Conservation (phyloP, 2,797 vertebrate genomes). For the Neostethus bicornis region DNA sequence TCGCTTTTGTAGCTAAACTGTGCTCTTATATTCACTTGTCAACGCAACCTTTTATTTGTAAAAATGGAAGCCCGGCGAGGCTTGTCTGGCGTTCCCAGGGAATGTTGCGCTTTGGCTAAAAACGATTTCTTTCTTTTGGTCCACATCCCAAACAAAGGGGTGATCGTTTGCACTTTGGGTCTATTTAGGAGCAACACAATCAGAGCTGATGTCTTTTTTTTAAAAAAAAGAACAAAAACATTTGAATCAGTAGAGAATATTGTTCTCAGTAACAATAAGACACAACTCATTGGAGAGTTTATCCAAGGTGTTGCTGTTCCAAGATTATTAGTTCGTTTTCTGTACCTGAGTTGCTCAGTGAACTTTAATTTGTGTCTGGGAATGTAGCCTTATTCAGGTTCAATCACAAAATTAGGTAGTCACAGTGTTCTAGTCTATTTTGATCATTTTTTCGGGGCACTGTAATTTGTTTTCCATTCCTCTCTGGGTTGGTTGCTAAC, state of each 20-base stretch:
- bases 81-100: background rate
- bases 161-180: constrained; percentile 19
- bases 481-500: constrained; percentile 54
- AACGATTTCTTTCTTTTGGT: background rate
- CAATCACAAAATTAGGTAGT: constrained; percentile 72
- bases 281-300: constrained; percentile 65
- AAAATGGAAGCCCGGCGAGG: constrained; percentile 1
- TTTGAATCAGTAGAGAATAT: constrained; percentile 25
- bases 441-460: constrained; percentile 71
- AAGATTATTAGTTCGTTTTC: constrained; percentile 52
- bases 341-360: constrained; percentile 36
- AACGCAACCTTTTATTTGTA: constrained; percentile 1
- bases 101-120: background rate
- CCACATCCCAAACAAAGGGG: constrained; percentile 20
- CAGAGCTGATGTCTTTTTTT: constrained; percentile 28
- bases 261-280: constrained; percentile 54
- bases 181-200: constrained; percentile 20
- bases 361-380: constrained; percentile 72
- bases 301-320: constrained; percentile 62
- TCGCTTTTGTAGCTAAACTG: constrained; percentile 25
- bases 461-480: constrained; percentile 77
- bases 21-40: constrained; percentile 17
- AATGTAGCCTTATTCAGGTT: constrained; percentile 72
- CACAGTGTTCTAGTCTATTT: constrained; percentile 73
- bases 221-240: constrained; percentile 26